These are phyloP conservation scores for Sesia apiformis DNA, from an alignment of 2,888 invertebrate species.

Conservation along the genomic window DNA sequence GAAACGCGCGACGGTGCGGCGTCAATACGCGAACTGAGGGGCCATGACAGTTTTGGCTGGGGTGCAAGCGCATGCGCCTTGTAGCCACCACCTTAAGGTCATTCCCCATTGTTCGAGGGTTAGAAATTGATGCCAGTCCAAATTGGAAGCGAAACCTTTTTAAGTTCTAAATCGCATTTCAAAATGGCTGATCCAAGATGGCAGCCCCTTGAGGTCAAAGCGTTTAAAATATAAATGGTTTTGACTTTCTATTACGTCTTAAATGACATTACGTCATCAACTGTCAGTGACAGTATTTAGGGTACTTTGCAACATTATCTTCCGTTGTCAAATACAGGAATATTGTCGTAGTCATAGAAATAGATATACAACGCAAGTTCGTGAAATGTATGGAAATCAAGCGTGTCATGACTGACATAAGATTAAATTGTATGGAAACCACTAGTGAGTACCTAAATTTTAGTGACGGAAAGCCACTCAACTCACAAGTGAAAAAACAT, in stretches of 20 bases:
- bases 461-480: too few species aligned
- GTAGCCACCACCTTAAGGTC: constrained; percentile 38
- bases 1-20: constrained; percentile 38
- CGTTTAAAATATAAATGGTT: too few species aligned
- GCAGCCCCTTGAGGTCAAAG: neutral
- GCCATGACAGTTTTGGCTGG: constrained; percentile 62
- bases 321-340: too few species aligned
- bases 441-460: too few species aligned
- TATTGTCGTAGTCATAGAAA: too few species aligned
- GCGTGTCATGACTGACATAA: too few species aligned
- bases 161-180: constrained; percentile 18
- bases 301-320: too few species aligned
- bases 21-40: constrained; percentile 64
- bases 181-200: constrained; percentile 10
- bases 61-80: constrained; percentile 53
- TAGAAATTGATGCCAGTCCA: constrained; percentile 24
- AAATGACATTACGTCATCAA: neutral
- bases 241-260: neutral
- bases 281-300: neutral
- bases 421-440: too few species aligned
- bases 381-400: too few species aligned
- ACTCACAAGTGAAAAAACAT: too few species aligned
- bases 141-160: constrained; percentile 41
- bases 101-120: constrained; percentile 52
- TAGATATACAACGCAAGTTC: too few species aligned